Percentiles rank a stretch among this genome's conserved stretches.
Evolutionary conservation across 2,113 vertebrate genomes (phyloP).

Genomic region (Syngnathus floridae): DNA sequence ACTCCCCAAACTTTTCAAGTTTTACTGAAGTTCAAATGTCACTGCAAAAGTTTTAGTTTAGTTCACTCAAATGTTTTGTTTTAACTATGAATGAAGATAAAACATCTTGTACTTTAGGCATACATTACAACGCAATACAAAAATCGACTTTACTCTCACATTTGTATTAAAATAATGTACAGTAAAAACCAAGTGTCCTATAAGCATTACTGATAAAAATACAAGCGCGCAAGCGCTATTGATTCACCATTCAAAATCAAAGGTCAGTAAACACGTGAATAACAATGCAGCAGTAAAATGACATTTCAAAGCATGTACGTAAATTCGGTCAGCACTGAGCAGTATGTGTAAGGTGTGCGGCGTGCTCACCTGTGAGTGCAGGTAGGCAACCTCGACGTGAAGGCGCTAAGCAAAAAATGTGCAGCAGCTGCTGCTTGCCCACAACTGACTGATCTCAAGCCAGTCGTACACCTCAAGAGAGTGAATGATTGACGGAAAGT

Average conservation of each 20-base stretch:
- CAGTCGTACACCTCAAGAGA: constrained; percentile 18
- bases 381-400: neutral
- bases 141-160: no score
- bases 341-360: neutral
- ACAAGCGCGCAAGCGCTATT: no score
- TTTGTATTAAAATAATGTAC: no score
- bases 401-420: neutral
- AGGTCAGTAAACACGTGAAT: neutral
- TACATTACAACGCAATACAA: no score
- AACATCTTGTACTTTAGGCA: no score
- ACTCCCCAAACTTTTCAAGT: no score
- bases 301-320: neutral
- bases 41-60: no score
- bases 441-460: constrained; percentile 13
- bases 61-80: no score
- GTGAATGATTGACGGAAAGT: constrained; percentile 58
- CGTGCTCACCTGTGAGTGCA: constrained; percentile 43
- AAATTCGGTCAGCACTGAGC: neutral
- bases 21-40: no score
- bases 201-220: no score
- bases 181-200: no score
- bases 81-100: no score
- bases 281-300: neutral
- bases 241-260: neutral
- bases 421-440: neutral